Evolutionary conservation across 2,797 vertebrate genomes (phyloP).

Genomic region (Myotis pilosus): DNA sequence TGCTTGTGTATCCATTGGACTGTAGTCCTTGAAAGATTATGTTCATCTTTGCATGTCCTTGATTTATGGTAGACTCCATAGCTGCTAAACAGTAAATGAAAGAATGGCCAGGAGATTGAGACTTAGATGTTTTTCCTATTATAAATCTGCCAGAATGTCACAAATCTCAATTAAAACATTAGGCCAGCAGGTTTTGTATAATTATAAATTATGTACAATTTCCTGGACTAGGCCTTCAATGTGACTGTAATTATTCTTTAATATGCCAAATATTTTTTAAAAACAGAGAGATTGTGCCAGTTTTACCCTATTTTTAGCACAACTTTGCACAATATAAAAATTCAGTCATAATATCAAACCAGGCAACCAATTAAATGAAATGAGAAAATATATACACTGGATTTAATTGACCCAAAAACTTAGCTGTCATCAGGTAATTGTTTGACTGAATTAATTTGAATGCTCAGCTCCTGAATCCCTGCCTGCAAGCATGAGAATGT

Average conservation of each 20-base stretch:
- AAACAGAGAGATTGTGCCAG: not conserved
- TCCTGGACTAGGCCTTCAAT: not conserved
- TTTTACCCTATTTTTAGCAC: not conserved
- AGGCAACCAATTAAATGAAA: not conserved
- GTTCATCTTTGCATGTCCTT: not conserved
- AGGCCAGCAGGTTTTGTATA: not conserved
- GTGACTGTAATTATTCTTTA: constrained; percentile 21
- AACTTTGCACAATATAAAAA: not conserved
- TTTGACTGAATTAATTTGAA: constrained; percentile 38
- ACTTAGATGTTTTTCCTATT: not conserved
- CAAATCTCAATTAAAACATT: not conserved
- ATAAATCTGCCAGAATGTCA: not conserved
- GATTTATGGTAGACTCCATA: not conserved
- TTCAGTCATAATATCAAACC: not conserved
- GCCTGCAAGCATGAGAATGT: not conserved
- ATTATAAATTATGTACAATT: not conserved
- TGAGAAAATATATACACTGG: constrained; percentile 27
- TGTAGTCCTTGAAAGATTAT: not conserved
- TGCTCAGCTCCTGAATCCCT: not conserved
- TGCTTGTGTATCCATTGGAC: not conserved
- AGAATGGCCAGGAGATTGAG: not conserved
- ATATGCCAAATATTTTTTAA: constrained; percentile 21
- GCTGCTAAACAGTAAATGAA: constrained; percentile 18
- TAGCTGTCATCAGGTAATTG: not conserved
- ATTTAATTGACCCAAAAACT: constrained; percentile 18